Evolutionary conservation across 2,797 vertebrate genomes (phyloP).

Genomic region (Sarcoramphus papa): DNA sequence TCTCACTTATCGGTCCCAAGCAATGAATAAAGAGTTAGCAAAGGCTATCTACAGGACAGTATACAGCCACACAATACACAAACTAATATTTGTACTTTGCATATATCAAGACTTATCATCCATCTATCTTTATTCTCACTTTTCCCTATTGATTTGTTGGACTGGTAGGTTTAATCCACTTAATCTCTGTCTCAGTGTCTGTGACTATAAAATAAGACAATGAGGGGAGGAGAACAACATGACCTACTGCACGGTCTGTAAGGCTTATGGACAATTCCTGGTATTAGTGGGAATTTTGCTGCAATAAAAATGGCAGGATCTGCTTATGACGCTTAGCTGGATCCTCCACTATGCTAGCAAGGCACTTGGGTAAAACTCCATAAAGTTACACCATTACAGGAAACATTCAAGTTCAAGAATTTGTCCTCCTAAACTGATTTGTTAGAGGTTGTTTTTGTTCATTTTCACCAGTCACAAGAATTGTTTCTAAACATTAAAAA

Average conservation of each 20-base stretch:
- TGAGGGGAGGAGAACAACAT: not conserved
- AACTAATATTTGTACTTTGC: not conserved
- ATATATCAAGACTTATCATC: not conserved
- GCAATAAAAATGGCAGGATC: not conserved
- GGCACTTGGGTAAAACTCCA: not conserved
- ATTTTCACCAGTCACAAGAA: constrained; percentile 33
- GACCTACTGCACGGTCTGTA: not conserved
- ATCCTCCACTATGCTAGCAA: not conserved
- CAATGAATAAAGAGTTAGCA: constrained; percentile 50
- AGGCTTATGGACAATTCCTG: not conserved
- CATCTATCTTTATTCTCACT: not conserved
- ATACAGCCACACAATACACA: not conserved
- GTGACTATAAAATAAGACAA: not conserved
- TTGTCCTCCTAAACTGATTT: not conserved
- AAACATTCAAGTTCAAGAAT: not conserved
- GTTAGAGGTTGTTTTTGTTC: not conserved
- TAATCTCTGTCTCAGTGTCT: not conserved
- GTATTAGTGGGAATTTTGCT: not conserved
- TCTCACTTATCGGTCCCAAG: not conserved
- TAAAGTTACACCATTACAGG: not conserved
- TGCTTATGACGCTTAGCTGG: not conserved
- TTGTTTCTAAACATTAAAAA: constrained; percentile 37
- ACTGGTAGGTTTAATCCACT: not conserved
- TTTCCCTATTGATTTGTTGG: not conserved
- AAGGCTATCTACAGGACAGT: not conserved